These are phyloP conservation scores for Oceanodroma tethys DNA, from an alignment of 2,113 vertebrate genomes.

Conservation along the genomic window DNA sequence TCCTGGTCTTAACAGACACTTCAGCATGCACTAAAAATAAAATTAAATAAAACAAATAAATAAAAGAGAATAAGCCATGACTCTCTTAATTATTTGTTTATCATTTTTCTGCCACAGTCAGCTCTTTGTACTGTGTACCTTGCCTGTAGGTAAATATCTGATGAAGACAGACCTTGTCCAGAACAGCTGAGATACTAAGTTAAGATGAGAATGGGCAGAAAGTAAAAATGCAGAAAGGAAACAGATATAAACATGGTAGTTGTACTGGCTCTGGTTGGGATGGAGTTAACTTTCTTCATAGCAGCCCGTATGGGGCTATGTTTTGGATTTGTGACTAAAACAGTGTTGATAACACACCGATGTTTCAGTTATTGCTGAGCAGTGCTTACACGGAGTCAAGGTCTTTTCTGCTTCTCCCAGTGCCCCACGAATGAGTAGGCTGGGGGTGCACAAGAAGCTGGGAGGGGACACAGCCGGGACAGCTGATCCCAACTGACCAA, in stretches of 20 bases:
- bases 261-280: neutral
- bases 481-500: neutral
- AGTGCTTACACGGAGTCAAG: neutral
- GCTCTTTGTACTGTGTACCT: neutral
- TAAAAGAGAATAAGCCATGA: neutral
- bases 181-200: neutral
- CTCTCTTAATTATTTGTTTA: neutral
- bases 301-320: neutral
- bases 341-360: rapidly evolving
- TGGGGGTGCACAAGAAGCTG: rapidly evolving
- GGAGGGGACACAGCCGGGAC: neutral
- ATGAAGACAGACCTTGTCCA: neutral
- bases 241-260: neutral
- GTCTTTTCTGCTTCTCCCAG: neutral
- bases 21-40: neutral
- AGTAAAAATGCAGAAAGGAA: neutral
- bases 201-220: neutral
- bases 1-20: neutral
- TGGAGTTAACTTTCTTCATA: neutral
- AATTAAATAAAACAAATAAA: neutral
- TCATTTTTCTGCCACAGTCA: neutral
- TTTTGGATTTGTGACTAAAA: neutral
- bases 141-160: neutral
- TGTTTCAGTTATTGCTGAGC: neutral
- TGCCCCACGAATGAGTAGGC: rapidly evolving